Evolutionary conservation across 2,797 vertebrate genomes (phyloP).

Genomic region (Prionace glauca): DNA sequence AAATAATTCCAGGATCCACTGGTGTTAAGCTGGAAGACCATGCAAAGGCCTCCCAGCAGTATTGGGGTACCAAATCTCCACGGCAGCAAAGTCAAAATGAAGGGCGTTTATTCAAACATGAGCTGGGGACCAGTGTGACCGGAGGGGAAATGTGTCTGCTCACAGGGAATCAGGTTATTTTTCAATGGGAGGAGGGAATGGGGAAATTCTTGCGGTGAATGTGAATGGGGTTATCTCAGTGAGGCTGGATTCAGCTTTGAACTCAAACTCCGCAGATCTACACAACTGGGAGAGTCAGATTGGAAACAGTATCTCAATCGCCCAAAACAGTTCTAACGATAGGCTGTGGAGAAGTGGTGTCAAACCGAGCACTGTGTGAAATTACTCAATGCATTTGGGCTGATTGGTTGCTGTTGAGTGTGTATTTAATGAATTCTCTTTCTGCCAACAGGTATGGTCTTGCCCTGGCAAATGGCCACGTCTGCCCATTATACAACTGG

Average conservation of each 20-base stretch:
- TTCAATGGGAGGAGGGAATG: not conserved
- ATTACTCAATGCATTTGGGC: not conserved
- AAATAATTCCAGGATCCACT: not conserved
- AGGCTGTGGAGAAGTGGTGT: not conserved
- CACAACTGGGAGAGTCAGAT: not conserved
- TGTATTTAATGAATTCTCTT: not conserved
- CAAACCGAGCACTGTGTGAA: not conserved
- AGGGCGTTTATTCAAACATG: not conserved
- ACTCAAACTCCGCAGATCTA: not conserved
- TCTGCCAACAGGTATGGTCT: constrained; percentile 14
- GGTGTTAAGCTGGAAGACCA: too few species aligned
- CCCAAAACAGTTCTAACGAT: too few species aligned
- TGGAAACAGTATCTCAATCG: not conserved
- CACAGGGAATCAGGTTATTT: not conserved
- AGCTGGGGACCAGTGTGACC: too few species aligned
- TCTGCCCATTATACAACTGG: constrained; percentile 12
- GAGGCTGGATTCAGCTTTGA: not conserved
- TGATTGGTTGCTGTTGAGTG: not conserved
- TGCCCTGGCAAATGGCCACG: not conserved
- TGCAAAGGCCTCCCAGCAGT: too few species aligned
- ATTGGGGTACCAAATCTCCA: not conserved
- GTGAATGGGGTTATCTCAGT: not conserved
- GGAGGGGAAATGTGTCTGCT: not conserved
- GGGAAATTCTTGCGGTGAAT: not conserved
- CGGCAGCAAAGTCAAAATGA: not conserved